Conservation (phyloP, 1,140 invertebrate genomes). For the Ericerus pela region DNA sequence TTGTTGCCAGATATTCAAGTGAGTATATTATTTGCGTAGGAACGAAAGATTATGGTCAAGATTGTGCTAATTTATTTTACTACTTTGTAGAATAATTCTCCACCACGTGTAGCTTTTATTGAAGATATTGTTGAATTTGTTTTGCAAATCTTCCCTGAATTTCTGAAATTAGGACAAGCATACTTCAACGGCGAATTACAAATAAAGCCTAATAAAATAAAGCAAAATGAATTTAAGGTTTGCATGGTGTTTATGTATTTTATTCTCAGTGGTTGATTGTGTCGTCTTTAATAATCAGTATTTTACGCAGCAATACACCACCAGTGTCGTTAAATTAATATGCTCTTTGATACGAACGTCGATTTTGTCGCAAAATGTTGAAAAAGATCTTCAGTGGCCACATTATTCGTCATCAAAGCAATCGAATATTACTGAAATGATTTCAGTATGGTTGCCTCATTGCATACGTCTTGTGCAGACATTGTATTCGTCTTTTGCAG, state of each 20-base stretch:
- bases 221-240: constrained; percentile 56
- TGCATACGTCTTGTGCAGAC: constrained; percentile 55
- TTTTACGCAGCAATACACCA: constrained; percentile 36
- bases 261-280: background rate
- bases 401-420: constrained; percentile 20
- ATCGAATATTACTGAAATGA: constrained; percentile 20
- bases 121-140: constrained; percentile 57
- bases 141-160: constrained; percentile 55
- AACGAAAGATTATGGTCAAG: background rate
- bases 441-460: constrained; percentile 59
- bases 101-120: constrained; percentile 45
- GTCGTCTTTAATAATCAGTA: background rate
- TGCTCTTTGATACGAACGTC: constrained; percentile 46
- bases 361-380: constrained; percentile 42
- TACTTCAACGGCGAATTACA: constrained; percentile 75
- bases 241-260: constrained; percentile 16
- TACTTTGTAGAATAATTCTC: constrained; percentile 17
- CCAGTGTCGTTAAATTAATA: constrained; percentile 47
- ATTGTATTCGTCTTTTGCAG: constrained; percentile 49
- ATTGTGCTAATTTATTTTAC: background rate
- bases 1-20: constrained; percentile 14
- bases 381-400: constrained; percentile 31
- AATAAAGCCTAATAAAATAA: constrained; percentile 48
- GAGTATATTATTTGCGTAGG: background rate
- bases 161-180: constrained; percentile 77